Evolutionary conservation across 2,113 vertebrate species (phyloP).

Genomic region (Todiramphus chloris): DNA sequence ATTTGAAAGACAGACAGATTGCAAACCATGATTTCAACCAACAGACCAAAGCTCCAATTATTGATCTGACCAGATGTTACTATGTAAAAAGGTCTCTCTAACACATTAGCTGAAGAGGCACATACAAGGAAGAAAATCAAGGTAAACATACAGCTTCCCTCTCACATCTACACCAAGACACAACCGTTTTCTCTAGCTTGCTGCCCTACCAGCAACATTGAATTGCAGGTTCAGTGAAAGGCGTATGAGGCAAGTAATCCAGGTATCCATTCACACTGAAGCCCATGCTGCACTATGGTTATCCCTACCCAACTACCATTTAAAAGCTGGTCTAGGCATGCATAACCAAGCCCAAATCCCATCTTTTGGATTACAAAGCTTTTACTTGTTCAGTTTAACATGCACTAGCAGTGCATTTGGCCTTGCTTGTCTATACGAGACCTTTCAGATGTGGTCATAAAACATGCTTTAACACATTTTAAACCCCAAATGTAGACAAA

Average conservation of each 20-base stretch:
- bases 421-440: not conserved
- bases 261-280: not conserved
- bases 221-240: not conserved
- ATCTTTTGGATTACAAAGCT: not conserved
- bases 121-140: not conserved
- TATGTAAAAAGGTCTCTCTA: not conserved
- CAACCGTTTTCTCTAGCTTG: fast-evolving
- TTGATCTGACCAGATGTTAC: not conserved
- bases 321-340: not conserved
- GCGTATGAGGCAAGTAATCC: not conserved
- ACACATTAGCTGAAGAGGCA: not conserved
- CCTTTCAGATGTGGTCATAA: not conserved
- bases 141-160: not conserved
- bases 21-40: not conserved
- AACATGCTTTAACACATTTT: not conserved
- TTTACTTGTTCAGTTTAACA: not conserved
- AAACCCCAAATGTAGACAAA: not conserved
- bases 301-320: not conserved
- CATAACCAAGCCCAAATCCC: not conserved
- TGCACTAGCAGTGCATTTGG: not conserved
- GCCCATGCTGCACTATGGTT: not conserved
- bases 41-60: not conserved
- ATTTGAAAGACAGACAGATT: not conserved
- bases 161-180: not conserved
- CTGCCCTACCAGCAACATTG: not conserved